Evolutionary conservation across 2,113 vertebrate species (phyloP), one percentile per base, ranked within the genome.

Genomic region (Etheostoma cragini): DNA sequence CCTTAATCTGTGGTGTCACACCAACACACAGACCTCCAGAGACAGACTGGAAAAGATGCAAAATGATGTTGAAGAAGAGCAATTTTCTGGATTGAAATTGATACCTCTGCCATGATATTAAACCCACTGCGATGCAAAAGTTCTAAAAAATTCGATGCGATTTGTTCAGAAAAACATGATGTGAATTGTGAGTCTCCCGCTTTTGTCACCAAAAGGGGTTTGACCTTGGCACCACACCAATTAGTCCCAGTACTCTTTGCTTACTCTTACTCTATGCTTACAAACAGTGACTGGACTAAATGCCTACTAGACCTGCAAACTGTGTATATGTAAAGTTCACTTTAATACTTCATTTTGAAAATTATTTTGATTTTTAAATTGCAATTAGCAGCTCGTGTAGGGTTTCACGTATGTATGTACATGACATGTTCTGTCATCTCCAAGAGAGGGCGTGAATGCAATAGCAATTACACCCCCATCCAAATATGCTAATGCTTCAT

Each of bases 81-180:
- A n/a, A 88, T 78, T 81, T 88, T 80, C 50, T 24, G 35, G 57
- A 61, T 46, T 75, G 12, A 68, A 91, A 90, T 72, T 35, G 74
- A 87, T 78, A 82, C 76, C 57, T 65, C 38, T 70, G 53, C 76
- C 65, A 76, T 81, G 74, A 89, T 81, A 85, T 86, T 86, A 82
- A 82, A 86, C 63, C 42, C 83, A 79, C 66, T 68, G 50, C 81
- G 80, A 79, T 84, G 66, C 81, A 45, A 65, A 76, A 58, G 63
- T 75, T 82, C 45, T 0, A 0, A 70, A 74, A 74, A 86, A 69
- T 47, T 57, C 70, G n/a, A 67, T 84, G 57, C 53, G 80, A 76
- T 84, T 86, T 70, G 42, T 38, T 38, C 8, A 38, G 38, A n/a
- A 87, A 85, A 80, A 83, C 30, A 4, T 30, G 30, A 30, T 30